Percentiles rank a stretch among this genome's conserved stretches.
Conservation (phyloP, 1,140 invertebrate species). For the Calephelis nemesis region DNA sequence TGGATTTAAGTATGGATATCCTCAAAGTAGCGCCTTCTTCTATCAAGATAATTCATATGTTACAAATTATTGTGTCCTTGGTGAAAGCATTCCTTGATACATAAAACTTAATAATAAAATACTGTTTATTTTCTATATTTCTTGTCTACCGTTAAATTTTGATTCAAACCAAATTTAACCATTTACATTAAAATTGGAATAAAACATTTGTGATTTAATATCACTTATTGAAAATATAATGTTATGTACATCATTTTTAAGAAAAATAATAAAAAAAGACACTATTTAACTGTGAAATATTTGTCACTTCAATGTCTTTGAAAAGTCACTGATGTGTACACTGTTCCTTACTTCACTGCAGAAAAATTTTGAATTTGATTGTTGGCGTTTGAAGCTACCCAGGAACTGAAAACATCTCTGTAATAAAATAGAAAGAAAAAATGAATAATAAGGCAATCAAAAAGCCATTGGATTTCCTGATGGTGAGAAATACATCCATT, state of each 20-base stretch:
- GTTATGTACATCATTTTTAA: conserved; percentile 36
- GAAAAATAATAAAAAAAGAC: conserved; percentile 6
- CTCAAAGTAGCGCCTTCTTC: too few relatives aligned
- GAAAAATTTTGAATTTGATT: conserved; percentile 81
- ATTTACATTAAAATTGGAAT: conserved; percentile 14
- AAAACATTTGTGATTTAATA: conserved; percentile 32
- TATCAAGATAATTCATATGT: too few relatives aligned
- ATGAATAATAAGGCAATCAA: too few relatives aligned
- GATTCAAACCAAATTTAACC: conserved; percentile 4
- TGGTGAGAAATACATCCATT: too few relatives aligned
- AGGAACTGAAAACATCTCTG: conserved; percentile 94
- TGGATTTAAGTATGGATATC: too few relatives aligned
- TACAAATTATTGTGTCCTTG: not conserved
- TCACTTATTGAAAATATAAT: conserved; percentile 22
- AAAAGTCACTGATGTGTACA: conserved; percentile 23
- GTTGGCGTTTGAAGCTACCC: conserved; percentile 92
- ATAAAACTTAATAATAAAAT: conserved; percentile 16
- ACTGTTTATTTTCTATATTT: conserved; percentile 1
- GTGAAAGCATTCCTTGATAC: not conserved
- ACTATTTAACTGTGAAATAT: conserved; percentile 9
- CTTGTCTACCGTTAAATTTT: not conserved
- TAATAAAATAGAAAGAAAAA: conserved; percentile 35
- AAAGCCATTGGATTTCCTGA: too few relatives aligned
- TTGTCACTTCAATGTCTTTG: conserved; percentile 1
- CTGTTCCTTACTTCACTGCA: conserved; percentile 66